Evolutionary conservation across 2,888 invertebrate genomes (phyloP).

Genomic region (Chrysina gloriosa): DNA sequence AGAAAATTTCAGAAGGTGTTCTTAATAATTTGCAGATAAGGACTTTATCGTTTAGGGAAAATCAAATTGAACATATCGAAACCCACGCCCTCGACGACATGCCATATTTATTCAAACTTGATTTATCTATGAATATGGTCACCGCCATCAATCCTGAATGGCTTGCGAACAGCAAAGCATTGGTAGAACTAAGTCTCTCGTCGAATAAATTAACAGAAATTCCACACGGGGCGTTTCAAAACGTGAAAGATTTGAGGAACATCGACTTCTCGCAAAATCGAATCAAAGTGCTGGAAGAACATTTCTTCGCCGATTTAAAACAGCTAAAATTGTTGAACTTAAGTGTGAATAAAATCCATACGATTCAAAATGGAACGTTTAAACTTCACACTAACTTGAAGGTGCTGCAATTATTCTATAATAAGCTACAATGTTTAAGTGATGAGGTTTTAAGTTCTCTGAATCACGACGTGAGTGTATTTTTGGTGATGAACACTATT

Average conservation of each 20-base stretch:
- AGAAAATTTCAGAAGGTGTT: background rate
- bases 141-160: background rate
- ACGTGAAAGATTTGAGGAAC: background rate
- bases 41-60: background rate
- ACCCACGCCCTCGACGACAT: slow-evolving; percentile 6
- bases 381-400: background rate
- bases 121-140: slow-evolving; percentile 23
- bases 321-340: background rate
- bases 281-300: background rate
- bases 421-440: slow-evolving; percentile 13
- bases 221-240: background rate
- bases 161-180: background rate
- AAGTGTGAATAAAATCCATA: background rate
- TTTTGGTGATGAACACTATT: background rate
- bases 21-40: background rate
- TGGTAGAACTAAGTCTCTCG: background rate
- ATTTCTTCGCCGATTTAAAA: background rate
- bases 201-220: slow-evolving; percentile 11
- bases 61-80: slow-evolving; percentile 16
- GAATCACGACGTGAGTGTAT: background rate
- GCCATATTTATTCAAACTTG: background rate
- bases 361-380: background rate
- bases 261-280: slow-evolving; percentile 8
- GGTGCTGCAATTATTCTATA: background rate
- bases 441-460: slow-evolving; percentile 7